These are phyloP conservation scores for Entomyzon cyanotis DNA, from an alignment of 2,113 vertebrate genomes.

Conservation along the genomic window DNA sequence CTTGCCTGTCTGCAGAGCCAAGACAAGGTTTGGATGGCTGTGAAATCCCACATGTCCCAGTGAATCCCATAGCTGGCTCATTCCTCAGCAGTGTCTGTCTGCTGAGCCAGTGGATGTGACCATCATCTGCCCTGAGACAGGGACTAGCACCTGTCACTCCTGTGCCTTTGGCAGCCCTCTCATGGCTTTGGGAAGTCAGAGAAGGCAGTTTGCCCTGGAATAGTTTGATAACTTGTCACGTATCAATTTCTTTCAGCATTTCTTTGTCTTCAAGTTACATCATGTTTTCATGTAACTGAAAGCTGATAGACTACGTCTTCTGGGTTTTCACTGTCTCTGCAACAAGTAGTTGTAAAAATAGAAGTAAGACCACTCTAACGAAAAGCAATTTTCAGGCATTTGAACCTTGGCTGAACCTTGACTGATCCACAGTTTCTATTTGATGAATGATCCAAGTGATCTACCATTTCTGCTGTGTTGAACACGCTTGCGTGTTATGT, in stretches of 20 bases:
- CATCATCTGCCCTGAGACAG: neutral
- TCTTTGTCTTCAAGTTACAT: constrained; percentile 20
- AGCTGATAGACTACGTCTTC: neutral
- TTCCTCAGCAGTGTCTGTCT: neutral
- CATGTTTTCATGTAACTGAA: neutral
- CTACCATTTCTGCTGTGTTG: neutral
- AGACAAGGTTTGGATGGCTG: neutral
- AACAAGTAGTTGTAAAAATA: neutral
- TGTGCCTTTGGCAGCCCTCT: neutral
- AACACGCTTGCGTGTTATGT: neutral
- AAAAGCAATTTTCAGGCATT: neutral
- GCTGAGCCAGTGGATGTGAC: neutral
- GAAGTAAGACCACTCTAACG: neutral
- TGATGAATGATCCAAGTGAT: neutral
- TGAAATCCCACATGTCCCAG: neutral
- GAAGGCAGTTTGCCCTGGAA: neutral
- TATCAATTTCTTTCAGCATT: neutral
- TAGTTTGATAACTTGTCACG: neutral
- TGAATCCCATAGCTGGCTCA: neutral
- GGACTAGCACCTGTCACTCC: neutral
- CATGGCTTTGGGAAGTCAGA: neutral
- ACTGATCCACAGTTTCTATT: neutral
- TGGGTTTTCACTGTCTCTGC: neutral
- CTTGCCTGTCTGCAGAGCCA: neutral
- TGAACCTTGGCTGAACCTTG: constrained; percentile 6